Conservation (phyloP, 2,113 vertebrate species). For the Nesogale talazaci region DNA sequence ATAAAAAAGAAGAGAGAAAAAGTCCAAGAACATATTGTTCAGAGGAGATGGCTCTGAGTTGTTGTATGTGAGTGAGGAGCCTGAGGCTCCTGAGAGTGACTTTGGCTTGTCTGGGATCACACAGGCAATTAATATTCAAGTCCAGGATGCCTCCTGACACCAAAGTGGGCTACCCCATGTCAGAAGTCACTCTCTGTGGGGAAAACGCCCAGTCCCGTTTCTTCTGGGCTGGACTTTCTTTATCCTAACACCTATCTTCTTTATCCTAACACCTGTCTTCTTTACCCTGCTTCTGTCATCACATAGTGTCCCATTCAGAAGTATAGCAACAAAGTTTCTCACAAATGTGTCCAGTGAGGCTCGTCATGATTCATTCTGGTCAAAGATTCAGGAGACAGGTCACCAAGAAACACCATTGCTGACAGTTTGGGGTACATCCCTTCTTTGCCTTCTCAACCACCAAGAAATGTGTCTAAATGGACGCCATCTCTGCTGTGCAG, state of each 20-base stretch:
- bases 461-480: background rate
- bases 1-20: background rate
- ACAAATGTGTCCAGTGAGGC: background rate
- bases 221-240: background rate
- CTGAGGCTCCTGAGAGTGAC: background rate
- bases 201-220: background rate
- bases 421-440: background rate
- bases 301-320: background rate
- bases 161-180: background rate
- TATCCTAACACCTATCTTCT: too few relatives aligned
- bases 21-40: background rate
- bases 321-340: background rate
- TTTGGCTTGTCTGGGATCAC: background rate
- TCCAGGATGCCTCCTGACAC: background rate
- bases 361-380: background rate
- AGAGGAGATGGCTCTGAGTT: background rate
- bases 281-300: too few relatives aligned
- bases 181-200: background rate
- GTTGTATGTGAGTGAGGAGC: background rate
- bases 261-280: background rate
- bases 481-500: background rate
- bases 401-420: background rate
- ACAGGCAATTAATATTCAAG: background rate
- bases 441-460: fast-evolving
- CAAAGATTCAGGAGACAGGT: background rate